Base-by-base conservation (phyloP, 2,797 vertebrate genomes). In the Peromyscus eremicus region DNA sequence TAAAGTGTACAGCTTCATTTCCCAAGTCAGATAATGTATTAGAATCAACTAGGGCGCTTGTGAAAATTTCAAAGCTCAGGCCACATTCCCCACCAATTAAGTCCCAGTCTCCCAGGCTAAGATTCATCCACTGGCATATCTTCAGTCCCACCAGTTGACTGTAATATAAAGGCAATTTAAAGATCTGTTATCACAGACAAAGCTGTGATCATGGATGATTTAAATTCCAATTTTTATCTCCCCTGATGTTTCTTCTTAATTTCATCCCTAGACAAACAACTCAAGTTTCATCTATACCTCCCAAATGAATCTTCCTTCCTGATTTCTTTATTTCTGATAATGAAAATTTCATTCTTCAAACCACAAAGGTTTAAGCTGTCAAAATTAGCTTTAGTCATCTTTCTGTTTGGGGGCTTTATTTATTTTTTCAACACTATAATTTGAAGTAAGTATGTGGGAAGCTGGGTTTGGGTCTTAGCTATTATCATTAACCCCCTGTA, bases 241-340 rank as follows among this genome's bases (percentile, higher is more conserved):
- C 25, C 11, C 14, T 29, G 11, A 34, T 89, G 43, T 57, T 87
- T 91, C 32, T 9, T 23, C 25, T 97, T 90, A 94, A 55, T 97
- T 94, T 89, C 19, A 92, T 95, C 14, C 60, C 75, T 86, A 76
- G 46, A 16, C 6, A 37, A 94, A 81, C 4, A 92, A 64, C 8
- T 92, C 68, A 34, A 90, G 60, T 68, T 76, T n/a, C n/a, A 86
- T 80, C 25, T 34, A 86, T 40, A 62, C 49, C 79, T 90, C 27
- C 32, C 4, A 55, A 95, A 86, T 62, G 46, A 91, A 64, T 90
- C 17, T 83, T 21, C 16, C 46, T 97, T 94, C 55, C 29, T 76
- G 49, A 89, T 34, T 91, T 80, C 32, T 66, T 32, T 90, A 66
- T 92, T 95, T 91, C 62, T 81, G 52, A 62, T 80, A 92, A 91